A percentile compares a stretch with the other conserved stretches of the same genome.
phyloP scores from a whole-genome alignment of 2,797 vertebrate genomes.

The Cossypha polioptera region DNA sequence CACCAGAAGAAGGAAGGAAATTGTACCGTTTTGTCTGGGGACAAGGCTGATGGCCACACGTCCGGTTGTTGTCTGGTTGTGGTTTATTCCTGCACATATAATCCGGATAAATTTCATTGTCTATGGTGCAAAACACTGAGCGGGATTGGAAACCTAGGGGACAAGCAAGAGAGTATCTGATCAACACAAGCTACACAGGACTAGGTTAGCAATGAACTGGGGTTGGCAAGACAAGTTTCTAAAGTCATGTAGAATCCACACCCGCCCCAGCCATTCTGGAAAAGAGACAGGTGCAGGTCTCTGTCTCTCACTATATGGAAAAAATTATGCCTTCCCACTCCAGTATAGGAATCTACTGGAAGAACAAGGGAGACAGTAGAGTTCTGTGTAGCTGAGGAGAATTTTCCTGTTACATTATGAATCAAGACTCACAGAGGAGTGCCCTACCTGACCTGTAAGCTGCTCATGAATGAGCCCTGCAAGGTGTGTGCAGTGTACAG shows the following conservation, averaged over 20 bases:
- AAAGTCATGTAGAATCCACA: not conserved
- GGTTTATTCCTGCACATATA: conserved; percentile 84
- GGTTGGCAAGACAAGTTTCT: not conserved
- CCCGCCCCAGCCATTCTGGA: not conserved
- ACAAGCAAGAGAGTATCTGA: not conserved
- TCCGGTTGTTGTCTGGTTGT: conserved; percentile 81
- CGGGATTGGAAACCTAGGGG: conserved; percentile 89
- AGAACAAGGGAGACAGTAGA: not conserved
- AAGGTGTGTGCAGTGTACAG: not conserved
- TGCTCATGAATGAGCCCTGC: not conserved
- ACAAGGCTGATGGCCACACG: conserved; percentile 87
- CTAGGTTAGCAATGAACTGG: not conserved
- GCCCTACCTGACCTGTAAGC: fast-evolving
- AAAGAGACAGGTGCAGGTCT: not conserved
- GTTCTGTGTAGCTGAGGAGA: not conserved
- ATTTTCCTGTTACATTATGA: not conserved
- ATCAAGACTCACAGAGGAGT: not conserved
- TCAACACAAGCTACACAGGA: not conserved
- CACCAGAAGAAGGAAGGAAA: not conserved
- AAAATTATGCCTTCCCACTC: not conserved
- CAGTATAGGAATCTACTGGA: not conserved
- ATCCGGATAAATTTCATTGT: conserved; percentile 88
- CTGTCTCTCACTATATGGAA: not conserved
- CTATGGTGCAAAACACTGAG: conserved; percentile 88
- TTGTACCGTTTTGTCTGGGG: conserved; percentile 85